phyloP scores from a whole-genome alignment of 2,113 vertebrate genomes.

The Procavia capensis region DNA sequence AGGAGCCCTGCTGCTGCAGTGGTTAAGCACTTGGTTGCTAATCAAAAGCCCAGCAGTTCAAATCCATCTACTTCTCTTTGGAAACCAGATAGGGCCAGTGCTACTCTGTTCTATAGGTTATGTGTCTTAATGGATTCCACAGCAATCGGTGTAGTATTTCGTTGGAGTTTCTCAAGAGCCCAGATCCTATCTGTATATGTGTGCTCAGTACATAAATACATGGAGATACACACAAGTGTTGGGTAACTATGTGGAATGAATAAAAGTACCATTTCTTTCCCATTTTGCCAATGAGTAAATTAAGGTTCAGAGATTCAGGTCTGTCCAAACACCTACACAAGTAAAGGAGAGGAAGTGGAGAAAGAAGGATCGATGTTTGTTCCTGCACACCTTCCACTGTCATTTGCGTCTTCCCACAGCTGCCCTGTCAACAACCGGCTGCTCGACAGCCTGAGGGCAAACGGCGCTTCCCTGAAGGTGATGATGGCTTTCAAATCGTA shows the following conservation, averaged over 20 bases:
- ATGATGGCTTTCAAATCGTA: conserved; percentile 39
- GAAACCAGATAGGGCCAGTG: too few species aligned
- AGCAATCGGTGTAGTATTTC: too few species aligned
- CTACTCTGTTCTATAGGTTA: too few species aligned
- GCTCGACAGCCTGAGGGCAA: not conserved
- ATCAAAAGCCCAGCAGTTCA: too few species aligned
- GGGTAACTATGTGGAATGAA: not conserved
- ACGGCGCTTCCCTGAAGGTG: conserved; percentile 14
- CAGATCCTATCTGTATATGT: not conserved
- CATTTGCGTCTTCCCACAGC: not conserved
- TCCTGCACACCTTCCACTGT: accelerated
- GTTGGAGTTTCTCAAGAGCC: not conserved
- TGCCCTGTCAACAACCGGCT: not conserved
- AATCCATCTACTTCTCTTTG: too few species aligned
- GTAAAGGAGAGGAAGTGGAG: not conserved
- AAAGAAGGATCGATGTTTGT: not conserved
- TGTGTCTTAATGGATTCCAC: too few species aligned
- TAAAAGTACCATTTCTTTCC: not conserved
- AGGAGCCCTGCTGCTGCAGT: too few species aligned
- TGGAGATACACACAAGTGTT: not conserved
- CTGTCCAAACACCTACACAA: not conserved
- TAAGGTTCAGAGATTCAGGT: not conserved
- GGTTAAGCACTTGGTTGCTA: too few species aligned
- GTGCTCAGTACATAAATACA: not conserved
- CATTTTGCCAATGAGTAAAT: conserved; percentile 39